Base-by-base conservation (phyloP, 2,888 invertebrate species). In the Aphidoletes aphidimyza region DNA sequence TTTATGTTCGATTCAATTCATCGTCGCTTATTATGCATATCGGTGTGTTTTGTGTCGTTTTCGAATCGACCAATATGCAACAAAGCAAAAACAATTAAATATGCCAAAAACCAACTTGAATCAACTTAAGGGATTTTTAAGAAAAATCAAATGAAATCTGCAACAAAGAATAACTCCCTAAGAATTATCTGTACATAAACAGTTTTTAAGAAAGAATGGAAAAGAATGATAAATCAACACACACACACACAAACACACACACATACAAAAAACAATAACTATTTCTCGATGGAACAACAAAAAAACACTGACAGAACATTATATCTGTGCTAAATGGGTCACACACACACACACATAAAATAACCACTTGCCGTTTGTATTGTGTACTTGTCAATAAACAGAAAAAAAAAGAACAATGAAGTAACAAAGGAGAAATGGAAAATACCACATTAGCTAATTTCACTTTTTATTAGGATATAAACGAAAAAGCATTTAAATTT, bases 301-400 rank as follows among this genome's bases (percentile, higher is more conserved):
- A 54, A 26, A 8, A n/a, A n/a, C n/a, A n/a, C n/a, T n/a, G 11
- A 30, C 5, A 14, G 30, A 69, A 69, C 69, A 69, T n/a, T 78
- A 37, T 81, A n/a, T 81, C 81, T 37, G 36, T 37, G 81, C 81
- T 37, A 81, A 81, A 81, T 81, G 36, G 37, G n/a, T 81, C 37
- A 37, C 81, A 81, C 81, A 81, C 22, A 69, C 54, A 54, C 54
- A 54, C 54, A 22, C 54, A 17, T 14, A 78, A 37, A 37, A 81
- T 81, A 81, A 81, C 37, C 81, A 81, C 81, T 81, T 81, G 81
- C 81, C 81, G 81, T 81, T 81, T 81, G 36, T 81, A 81, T 81
- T 81, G 81, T 81, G 81, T 36, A 81, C 81, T 37, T 81, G 54
- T 81, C 26, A 81, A 26, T 2, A 81, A 22, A 37, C 17, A 36